phyloP scores from a whole-genome alignment of 2,113 vertebrate genomes.

The Cololabis saira region DNA sequence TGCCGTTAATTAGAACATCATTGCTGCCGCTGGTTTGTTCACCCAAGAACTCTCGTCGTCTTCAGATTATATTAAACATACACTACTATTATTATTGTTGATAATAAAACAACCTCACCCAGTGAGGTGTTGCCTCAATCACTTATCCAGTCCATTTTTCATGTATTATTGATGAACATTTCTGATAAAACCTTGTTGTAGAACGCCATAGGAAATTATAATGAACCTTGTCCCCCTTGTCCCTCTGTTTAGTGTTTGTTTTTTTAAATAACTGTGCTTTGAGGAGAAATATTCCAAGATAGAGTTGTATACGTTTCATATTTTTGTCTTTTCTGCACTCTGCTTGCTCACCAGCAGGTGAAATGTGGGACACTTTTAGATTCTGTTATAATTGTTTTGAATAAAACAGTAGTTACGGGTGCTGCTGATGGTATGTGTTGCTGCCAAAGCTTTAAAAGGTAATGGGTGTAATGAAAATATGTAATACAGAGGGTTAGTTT shows the following conservation, averaged over 20 bases:
- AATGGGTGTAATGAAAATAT: conserved; percentile 46
- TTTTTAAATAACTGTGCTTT: not conserved
- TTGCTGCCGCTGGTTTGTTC: conserved; percentile 32
- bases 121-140: not conserved
- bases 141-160: not conserved
- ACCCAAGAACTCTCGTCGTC: conserved; percentile 2
- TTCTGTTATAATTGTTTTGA: not conserved
- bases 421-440: conserved; percentile 60
- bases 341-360: conserved; percentile 54
- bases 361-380: not conserved
- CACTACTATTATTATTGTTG: not conserved
- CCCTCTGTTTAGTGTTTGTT: no score
- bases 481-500: conserved; percentile 24
- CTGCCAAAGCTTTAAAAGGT: conserved; percentile 68
- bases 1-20: conserved; percentile 13
- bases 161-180: not conserved
- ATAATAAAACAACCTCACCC: conserved; percentile 16
- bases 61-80: conserved; percentile 27
- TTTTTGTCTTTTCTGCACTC: conserved; percentile 38
- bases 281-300: conserved; percentile 63
- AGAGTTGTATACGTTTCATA: conserved; percentile 14
- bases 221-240: conserved; percentile 3
- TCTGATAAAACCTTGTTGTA: not conserved
- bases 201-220: not conserved
- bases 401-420: conserved; percentile 33